Conservation (phyloP, 2,888 invertebrate species). For the Sinhomidia bicolor region DNA sequence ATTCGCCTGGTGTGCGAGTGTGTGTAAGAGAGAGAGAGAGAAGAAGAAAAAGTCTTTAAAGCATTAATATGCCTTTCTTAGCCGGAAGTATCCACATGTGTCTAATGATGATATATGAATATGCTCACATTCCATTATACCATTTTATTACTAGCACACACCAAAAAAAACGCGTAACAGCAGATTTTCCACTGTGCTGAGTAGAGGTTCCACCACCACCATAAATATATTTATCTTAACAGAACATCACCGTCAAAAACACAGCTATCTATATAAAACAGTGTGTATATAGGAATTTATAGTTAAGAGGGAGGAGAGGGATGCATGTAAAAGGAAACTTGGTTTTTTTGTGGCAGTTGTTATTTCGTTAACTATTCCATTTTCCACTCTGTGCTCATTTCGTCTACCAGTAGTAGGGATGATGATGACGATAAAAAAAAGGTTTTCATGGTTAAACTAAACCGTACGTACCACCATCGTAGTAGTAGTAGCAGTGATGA, state of each 20-base stretch:
- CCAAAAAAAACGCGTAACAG: neutral
- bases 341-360: neutral
- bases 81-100: slow-evolving; percentile 66
- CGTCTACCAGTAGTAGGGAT: neutral
- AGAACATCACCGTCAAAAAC: slow-evolving; percentile 4
- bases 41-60: slow-evolving; percentile 59
- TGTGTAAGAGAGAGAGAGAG: too few relatives aligned
- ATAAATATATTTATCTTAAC: slow-evolving; percentile 25
- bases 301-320: too few relatives aligned
- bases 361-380: slow-evolving; percentile 9
- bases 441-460: slow-evolving; percentile 12
- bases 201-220: slow-evolving; percentile 2
- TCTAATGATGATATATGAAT: slow-evolving; percentile 73
- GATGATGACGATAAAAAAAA: slow-evolving; percentile 19
- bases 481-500: slow-evolving; percentile 2
- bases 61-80: slow-evolving; percentile 51
- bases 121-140: slow-evolving; percentile 38
- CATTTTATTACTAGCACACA: slow-evolving; percentile 16
- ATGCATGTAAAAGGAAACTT: neutral
- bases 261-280: too few relatives aligned
- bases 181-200: slow-evolving; percentile 5
- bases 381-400: neutral
- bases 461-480: too few relatives aligned
- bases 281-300: too few relatives aligned
- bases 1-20: neutral